phyloP scores from a whole-genome alignment of 2,888 invertebrate genomes.

The Perizoma affinitatum region DNA sequence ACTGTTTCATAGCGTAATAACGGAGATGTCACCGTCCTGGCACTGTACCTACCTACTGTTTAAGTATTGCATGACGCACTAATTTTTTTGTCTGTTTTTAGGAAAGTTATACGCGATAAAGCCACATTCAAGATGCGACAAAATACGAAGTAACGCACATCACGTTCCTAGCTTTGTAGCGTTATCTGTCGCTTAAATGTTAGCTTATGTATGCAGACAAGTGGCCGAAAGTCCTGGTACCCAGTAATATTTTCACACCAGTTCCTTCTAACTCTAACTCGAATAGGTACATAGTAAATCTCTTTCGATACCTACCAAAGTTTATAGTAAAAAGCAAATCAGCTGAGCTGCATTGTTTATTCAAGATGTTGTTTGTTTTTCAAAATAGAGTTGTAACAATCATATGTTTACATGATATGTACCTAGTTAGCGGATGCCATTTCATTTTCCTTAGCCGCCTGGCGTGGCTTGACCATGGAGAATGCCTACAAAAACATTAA shows the following conservation, averaged over 20 bases:
- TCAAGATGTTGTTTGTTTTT: background rate
- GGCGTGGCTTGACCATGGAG: constrained; percentile 39
- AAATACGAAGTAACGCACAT: constrained; percentile 3
- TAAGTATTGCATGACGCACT: constrained; percentile 39
- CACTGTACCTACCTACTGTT: constrained; percentile 29
- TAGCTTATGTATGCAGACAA: background rate
- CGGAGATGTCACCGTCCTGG: constrained; percentile 38
- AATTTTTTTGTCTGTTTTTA: constrained; percentile 15
- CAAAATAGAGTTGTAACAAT: constrained; percentile 7
- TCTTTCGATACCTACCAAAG: too few relatives aligned
- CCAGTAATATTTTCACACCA: too few relatives aligned
- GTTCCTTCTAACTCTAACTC: too few relatives aligned
- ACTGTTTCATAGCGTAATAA: constrained; percentile 45
- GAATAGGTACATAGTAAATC: too few relatives aligned
- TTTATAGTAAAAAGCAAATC: background rate
- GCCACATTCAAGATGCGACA: constrained; percentile 1
- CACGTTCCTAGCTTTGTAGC: background rate
- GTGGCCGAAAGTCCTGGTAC: too few relatives aligned
- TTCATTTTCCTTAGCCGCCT: constrained; percentile 58
- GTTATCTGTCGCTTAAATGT: background rate
- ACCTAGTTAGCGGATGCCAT: constrained; percentile 57
- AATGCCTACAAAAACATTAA: constrained; percentile 56
- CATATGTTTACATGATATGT: constrained; percentile 16
- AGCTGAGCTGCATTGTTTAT: background rate
- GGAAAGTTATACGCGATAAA: background rate